Evolutionary conservation across 1,140 invertebrate species (phyloP).

Genomic region (Brachionus manjavacas): DNA sequence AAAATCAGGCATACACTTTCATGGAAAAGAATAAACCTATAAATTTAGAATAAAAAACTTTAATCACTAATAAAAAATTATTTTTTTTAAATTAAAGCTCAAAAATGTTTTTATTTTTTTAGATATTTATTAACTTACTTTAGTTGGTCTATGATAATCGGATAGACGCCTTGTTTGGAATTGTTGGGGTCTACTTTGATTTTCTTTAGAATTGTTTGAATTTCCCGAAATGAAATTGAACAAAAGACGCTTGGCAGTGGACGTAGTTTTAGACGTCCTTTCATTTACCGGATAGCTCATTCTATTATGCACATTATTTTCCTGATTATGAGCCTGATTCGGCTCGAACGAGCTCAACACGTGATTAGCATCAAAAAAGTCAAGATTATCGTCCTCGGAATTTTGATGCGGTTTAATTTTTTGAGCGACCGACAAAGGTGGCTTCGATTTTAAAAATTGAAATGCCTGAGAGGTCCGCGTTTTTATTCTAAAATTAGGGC

Average conservation of each 20-base stretch:
- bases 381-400: not conserved
- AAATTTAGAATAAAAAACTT: too few relatives aligned
- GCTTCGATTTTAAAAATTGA: constrained; percentile 23
- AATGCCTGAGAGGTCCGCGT: not conserved
- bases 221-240: constrained; percentile 24
- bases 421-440: not conserved
- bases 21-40: too few relatives aligned
- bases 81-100: too few relatives aligned
- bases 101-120: not conserved
- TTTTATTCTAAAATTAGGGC: not conserved
- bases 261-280: not conserved
- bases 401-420: not conserved
- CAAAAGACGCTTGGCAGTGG: constrained; percentile 17
- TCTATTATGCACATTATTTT: not conserved
- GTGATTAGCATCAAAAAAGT: constrained; percentile 20
- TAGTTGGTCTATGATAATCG: constrained; percentile 19
- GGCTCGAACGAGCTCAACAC: not conserved
- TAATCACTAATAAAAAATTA: too few relatives aligned
- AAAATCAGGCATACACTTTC: too few relatives aligned
- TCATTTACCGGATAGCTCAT: not conserved
- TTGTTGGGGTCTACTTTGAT: not conserved
- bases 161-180: constrained; percentile 23
- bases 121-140: not conserved
- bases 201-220: not conserved
- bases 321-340: not conserved